Base-by-base conservation (phyloP, 2,113 vertebrate genomes). In the Pteropus alecto region DNA sequence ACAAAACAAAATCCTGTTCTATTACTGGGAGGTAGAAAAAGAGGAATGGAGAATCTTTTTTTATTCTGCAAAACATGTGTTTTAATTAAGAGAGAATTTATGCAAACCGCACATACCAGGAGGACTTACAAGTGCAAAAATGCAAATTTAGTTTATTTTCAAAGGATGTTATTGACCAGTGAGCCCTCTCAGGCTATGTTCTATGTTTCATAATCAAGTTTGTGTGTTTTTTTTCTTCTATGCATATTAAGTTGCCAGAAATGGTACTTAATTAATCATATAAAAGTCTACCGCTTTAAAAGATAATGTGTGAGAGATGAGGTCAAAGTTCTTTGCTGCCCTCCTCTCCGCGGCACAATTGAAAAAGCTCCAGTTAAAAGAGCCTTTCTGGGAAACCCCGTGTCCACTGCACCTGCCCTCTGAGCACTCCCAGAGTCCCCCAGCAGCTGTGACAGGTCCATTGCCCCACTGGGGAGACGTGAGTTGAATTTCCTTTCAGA, bases 1-100 rank as follows among this genome's bases (percentile, higher is more conserved):
- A 48, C 43, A 90, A 78, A 48, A 74, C 76, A 87, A 89, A 87
- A 51, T n/a, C n/a, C 71, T 35, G 33, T 85, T 93, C 48, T 79
- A 21, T 83, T 83, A 70, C 30, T 82, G n/a, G 78, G 81, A 82
- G 41, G 35, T 77, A 87, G 84, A 61, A 87, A 87, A 87, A 95
- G 60, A 73, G 58, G 6, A 91, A 61, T 58, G 21, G 35, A 93
- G 54, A 92, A 56, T 8, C 2, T 7, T 22, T 38, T 76, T 94
- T 82, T 94, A 90, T 94, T 96, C 76, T 93, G 70, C 82, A 96
- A 94, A 95, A 41, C 63, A 22, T 38, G 58, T 83, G 54, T 88
- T 93, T 96, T 97, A 94, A 96, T 96, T 96, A 96, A 96, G 84
- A 83, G 86, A 91, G 79, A 92, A 95, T 96, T 96, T 95, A 96